Base-by-base conservation (phyloP, 2,113 vertebrate genomes). In the Ctenomys sociabilis region DNA sequence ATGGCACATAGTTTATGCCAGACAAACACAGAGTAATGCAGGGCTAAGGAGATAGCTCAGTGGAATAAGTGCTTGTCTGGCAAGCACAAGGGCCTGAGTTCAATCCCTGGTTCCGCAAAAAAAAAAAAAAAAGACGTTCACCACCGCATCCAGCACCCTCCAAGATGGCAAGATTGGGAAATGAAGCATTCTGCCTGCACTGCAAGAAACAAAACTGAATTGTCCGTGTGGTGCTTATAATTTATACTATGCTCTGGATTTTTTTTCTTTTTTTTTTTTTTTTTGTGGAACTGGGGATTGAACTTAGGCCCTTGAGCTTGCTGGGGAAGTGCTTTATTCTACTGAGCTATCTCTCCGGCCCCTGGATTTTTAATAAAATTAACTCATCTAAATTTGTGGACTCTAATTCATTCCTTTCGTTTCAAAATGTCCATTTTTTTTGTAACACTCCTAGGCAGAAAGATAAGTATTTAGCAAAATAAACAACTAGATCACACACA, bases 401-500 rank as follows among this genome's bases (percentile, higher is more conserved):
- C 66, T 94, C 61, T 66, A 90, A 94, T 78, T 43, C 80, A 87
- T 66, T 73, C n/a, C 63, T 96, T 61, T 83, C 7, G 32, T 75
- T 94, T 92, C 10, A 88, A 97, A 90, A 92, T 85, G 54, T 19
- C 82, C 11, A 11, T 83, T 93, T 95, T 93, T 95, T 57, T 80
- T 80, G 1, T 88, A 17, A 57, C 54, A 94, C 22, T 30, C 35
- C 57, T 22, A 35, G 78, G 14, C 43, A 88, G 68, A 78, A 59
- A 86, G 49, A 11, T 68, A 93, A 94, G 89, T 84, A 89, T 92
- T 82, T 83, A 96, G 78, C 72, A 88, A 96, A 94, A 92, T 87
- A 92, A 95, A 92, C 57, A 57, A 86, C 21, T 77, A 13, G 92
- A 73, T 61, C 16, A 45, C 37, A 83, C 7, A 2, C 63, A 90